Evolutionary conservation across 1,140 invertebrate species (phyloP).

Genomic region (Macrostomum lignano): DNA sequence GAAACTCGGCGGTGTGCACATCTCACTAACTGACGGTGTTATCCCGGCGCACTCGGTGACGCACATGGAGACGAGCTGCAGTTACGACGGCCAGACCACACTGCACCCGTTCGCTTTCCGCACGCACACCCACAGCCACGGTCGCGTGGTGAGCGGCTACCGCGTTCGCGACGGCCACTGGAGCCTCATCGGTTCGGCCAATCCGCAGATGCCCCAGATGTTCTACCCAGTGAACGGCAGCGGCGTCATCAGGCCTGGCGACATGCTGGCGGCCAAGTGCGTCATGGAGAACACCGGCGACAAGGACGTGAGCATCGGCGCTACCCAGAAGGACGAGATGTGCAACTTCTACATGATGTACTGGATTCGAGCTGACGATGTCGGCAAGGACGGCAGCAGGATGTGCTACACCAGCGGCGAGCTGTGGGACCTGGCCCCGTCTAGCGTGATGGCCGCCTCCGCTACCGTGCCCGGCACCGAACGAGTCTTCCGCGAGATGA

Average conservation of each 20-base stretch:
- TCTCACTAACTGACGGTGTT: constrained; percentile 48
- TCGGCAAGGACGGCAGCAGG: too few species aligned
- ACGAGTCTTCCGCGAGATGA: too few species aligned
- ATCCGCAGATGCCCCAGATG: constrained; percentile 23
- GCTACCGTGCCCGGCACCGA: too few species aligned
- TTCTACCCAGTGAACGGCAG: constrained; percentile 4
- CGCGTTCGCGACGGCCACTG: constrained; percentile 18
- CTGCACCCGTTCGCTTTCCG: constrained; percentile 24
- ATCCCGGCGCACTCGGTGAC: constrained; percentile 37
- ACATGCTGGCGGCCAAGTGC: constrained; percentile 10
- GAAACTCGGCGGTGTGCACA: constrained; percentile 54
- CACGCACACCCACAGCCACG: constrained; percentile 22
- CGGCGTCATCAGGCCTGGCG: constrained; percentile 7
- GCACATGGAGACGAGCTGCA: constrained; percentile 20
- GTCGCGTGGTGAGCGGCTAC: constrained; percentile 23
- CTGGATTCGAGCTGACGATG: too few species aligned
- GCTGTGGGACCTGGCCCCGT: too few species aligned
- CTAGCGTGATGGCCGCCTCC: too few species aligned
- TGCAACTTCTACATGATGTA: constrained; percentile 25
- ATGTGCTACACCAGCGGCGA: too few species aligned
- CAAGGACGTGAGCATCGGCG: constrained; percentile 10
- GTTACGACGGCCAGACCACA: constrained; percentile 10
- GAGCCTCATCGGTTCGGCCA: constrained; percentile 23
- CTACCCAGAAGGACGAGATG: constrained; percentile 16
- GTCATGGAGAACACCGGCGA: constrained; percentile 18